Percentiles rank a stretch among this genome's conserved stretches.
Conservation (phyloP, 2,888 invertebrate genomes). For the Margaritifera margaritifera region DNA sequence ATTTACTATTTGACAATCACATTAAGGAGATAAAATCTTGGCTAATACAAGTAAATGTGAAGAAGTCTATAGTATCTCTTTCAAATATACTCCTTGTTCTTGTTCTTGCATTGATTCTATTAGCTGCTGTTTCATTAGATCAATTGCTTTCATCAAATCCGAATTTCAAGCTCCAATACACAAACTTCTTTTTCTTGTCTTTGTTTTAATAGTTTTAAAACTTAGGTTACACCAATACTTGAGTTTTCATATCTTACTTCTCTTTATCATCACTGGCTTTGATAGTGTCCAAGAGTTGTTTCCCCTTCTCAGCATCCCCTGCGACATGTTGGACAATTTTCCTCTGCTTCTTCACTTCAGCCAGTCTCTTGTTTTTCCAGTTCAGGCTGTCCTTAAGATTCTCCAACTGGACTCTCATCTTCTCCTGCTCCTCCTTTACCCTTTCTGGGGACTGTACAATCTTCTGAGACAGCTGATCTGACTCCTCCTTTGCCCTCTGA, state of each 20-base stretch:
- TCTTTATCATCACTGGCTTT: conserved; percentile 45
- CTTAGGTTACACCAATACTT: too few species aligned
- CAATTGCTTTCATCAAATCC: too few species aligned
- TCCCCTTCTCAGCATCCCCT: conserved; percentile 40
- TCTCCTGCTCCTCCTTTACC: conserved; percentile 53
- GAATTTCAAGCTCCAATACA: too few species aligned
- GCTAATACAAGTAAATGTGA: too few species aligned
- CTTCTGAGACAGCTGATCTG: conserved; percentile 54
- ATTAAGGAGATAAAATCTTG: too few species aligned
- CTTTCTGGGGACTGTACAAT: conserved; percentile 66
- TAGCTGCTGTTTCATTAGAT: too few species aligned
- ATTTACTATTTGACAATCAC: too few species aligned
- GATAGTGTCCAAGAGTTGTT: conserved; percentile 45
- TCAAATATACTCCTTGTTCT: too few species aligned
- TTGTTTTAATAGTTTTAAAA: too few species aligned
- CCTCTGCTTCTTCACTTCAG: conserved; percentile 38
- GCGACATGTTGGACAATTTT: conserved; percentile 30
- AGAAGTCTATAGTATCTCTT: too few species aligned
- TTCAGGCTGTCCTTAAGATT: conserved; percentile 38
- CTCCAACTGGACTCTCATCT: conserved; percentile 43
- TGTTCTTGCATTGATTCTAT: too few species aligned
- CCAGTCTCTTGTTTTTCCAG: conserved; percentile 38
- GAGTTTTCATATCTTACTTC: conserved; percentile 33
- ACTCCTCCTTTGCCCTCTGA: conserved; percentile 44
- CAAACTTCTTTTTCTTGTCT: too few species aligned